Evolutionary conservation across 1,140 invertebrate genomes (phyloP).

Genomic region (Wasmannia auropunctata): DNA sequence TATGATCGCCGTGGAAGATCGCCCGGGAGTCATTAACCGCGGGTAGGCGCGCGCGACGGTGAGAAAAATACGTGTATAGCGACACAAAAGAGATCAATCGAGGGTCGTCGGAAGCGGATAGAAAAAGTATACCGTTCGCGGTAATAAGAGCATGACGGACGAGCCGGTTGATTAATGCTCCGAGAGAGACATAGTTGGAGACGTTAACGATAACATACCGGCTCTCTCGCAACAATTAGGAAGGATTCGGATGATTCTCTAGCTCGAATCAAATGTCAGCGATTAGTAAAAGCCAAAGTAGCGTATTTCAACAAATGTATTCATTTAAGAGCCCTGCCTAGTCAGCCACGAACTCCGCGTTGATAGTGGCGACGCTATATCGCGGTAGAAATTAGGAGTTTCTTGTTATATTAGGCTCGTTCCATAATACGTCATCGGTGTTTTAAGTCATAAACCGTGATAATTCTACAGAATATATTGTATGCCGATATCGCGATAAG

Average conservation of each 20-base stretch:
- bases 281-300: neutral
- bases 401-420: too few relatives aligned
- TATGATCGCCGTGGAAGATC: conserved; percentile 6
- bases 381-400: too few relatives aligned
- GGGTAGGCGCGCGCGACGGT: neutral
- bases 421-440: too few relatives aligned
- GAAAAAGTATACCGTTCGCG: conserved; percentile 48
- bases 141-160: conserved; percentile 42
- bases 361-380: too few relatives aligned
- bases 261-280: neutral
- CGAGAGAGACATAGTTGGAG: neutral
- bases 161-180: conserved; percentile 28
- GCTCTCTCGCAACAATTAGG: conserved; percentile 4
- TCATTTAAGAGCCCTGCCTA: too few relatives aligned
- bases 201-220: conserved; percentile 9
- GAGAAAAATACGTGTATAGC: conserved; percentile 47
- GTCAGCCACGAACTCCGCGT: too few relatives aligned
- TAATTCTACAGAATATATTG: too few relatives aligned
- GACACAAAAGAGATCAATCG: conserved; percentile 52
- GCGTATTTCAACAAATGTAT: neutral
- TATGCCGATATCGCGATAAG: too few relatives aligned
- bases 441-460: too few relatives aligned
- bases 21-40: conserved; percentile 45
- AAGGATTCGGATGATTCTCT: neutral
- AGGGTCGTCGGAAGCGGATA: conserved; percentile 27